Evolutionary conservation across 2,888 invertebrate genomes (phyloP), one percentile per base, ranked within the genome.

Genomic region (Drosophila subsilvestris): DNA sequence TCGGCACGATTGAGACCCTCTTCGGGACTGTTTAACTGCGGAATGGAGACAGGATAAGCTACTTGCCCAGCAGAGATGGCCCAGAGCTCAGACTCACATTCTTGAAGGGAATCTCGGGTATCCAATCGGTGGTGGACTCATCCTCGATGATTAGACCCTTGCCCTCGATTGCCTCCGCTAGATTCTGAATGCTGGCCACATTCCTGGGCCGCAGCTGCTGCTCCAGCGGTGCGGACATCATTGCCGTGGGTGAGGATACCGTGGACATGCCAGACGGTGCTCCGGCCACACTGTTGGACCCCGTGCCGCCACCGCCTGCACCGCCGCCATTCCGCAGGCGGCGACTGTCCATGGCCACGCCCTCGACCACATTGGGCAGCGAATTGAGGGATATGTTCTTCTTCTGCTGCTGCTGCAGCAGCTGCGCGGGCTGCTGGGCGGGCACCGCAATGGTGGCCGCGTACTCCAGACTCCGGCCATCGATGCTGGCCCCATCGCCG

Each of bases 21-120:
- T 81, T 92, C 90, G 49, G 90, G 90, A 57, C 91, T 90, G 63
- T 90, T 92, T 0, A 92, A 79, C 92, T 92, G 75, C 14, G 80
- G 79, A 59, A 61, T 63, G 72, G n/a, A 3, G 3, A 10, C 10
- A 22, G 2, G 1, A 14, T 4, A 22, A 9, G 8, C 18, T 29
- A 32, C 5, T 18, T 37, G 32, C 37, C n/a, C n/a, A 37, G 14
- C n/a, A 7, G 2, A 2, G 14, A n/a, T 12, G 32, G 4, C n/a
- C n/a, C 32, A 12, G 32, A 14, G 37, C 9, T 8, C n/a, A n/a
- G n/a, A 81, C 89, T 92, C 93, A 97, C 97, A 92, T 97, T 97
- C 93, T 96, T 96, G 90, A 98, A 98, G 1, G 97, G 98, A 91
- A 97, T 97, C 93, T 98, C 98, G 0, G 98, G 97, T 22, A 95